Conservation (phyloP, 1,140 invertebrate species). For the Aricia agestis region DNA sequence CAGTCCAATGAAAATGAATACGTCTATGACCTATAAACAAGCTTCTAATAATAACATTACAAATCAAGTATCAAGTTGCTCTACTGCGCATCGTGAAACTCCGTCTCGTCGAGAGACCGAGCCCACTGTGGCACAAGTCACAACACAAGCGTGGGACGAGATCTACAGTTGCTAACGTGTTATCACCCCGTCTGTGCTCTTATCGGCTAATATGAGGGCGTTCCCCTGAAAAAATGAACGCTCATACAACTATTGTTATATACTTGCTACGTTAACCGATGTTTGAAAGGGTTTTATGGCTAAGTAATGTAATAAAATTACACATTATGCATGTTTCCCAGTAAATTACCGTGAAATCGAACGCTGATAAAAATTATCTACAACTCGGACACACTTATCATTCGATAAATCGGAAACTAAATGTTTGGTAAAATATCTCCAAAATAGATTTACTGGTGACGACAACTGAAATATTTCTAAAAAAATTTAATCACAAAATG, state of each 20-base stretch:
- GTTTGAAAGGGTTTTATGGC: not conserved
- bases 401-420: not conserved
- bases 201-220: not conserved
- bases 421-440: not conserved
- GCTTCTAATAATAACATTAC: slow-evolving; percentile 37
- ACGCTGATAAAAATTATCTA: not conserved
- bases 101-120: slow-evolving; percentile 66
- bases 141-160: slow-evolving; percentile 29
- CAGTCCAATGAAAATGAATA: slow-evolving; percentile 68
- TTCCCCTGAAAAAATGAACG: not conserved
- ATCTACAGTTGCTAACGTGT: slow-evolving; percentile 40
- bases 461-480: not conserved
- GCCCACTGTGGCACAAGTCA: slow-evolving; percentile 47
- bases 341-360: not conserved
- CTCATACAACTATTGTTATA: not conserved
- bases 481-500: too few species aligned
- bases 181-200: slow-evolving; percentile 11
- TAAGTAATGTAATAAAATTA: too few species aligned
- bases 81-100: slow-evolving; percentile 53
- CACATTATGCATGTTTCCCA: not conserved
- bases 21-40: slow-evolving; percentile 38
- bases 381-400: not conserved
- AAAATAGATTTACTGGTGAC: not conserved
- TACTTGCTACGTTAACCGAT: not conserved
- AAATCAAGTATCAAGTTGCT: slow-evolving; percentile 48